A percentile compares a stretch with the other conserved stretches of the same genome.
Conservation (phyloP, 2,797 vertebrate genomes). For the Hirundo rustica region DNA sequence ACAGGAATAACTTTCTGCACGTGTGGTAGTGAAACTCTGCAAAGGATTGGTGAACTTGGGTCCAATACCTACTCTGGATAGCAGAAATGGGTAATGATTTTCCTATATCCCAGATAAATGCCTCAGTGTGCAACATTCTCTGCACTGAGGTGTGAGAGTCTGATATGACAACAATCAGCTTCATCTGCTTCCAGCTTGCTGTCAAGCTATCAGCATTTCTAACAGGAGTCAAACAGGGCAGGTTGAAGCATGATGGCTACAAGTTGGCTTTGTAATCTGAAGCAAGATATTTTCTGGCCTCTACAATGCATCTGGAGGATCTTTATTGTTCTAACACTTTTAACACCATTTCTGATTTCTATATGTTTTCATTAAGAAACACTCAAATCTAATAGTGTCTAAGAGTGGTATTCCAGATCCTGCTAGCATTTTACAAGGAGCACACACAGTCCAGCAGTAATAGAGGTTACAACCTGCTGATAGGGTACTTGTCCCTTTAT, state of each 20-base stretch:
- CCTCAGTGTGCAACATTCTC: background rate
- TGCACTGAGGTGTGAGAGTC: background rate
- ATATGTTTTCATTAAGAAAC: background rate
- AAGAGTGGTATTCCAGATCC: background rate
- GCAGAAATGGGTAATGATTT: background rate
- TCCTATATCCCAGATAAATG: background rate
- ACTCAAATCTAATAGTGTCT: accelerated
- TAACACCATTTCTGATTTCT: background rate
- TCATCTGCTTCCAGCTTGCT: background rate
- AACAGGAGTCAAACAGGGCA: background rate
- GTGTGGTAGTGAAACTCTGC: background rate
- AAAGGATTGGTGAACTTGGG: background rate
- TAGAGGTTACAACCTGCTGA: background rate
- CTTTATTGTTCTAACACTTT: background rate
- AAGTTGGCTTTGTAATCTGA: background rate
- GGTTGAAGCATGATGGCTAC: background rate
- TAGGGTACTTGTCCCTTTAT: background rate
- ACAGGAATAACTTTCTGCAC: accelerated
- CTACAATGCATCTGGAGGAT: background rate
- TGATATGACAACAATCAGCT: background rate
- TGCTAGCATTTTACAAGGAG: background rate
- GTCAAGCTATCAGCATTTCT: background rate
- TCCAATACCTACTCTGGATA: background rate
- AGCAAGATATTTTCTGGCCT: background rate
- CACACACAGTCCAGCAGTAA: background rate